Percentiles rank a stretch among this genome's conserved stretches.
phyloP scores from a whole-genome alignment of 1,140 invertebrate species.

The Drosophila sechellia region DNA sequence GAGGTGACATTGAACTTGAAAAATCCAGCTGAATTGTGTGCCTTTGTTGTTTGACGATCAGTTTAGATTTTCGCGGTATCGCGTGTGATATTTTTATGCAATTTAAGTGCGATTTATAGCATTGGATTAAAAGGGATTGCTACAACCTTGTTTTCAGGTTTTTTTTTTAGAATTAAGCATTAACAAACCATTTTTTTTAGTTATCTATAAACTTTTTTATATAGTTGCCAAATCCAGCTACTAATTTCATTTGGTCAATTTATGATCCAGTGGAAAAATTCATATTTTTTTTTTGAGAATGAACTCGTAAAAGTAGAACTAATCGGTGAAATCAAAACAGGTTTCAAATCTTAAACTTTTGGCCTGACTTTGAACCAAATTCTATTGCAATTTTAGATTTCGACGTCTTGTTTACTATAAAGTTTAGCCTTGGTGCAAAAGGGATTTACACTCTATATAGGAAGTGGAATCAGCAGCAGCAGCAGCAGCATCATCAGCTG shows the following conservation, averaged over 20 bases:
- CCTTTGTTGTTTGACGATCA: slow-evolving; percentile 18
- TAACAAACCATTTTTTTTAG: no score
- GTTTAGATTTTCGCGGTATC: slow-evolving; percentile 28
- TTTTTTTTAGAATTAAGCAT: not conserved
- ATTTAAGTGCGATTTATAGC: slow-evolving; percentile 2
- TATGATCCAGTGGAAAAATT: not conserved
- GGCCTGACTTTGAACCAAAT: slow-evolving; percentile 50
- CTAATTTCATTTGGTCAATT: no score
- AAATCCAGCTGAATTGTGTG: slow-evolving; percentile 36
- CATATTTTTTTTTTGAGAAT: not conserved
- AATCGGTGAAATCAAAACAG: not conserved
- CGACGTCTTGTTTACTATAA: not conserved
- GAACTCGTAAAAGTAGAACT: not conserved
- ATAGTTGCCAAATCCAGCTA: no score
- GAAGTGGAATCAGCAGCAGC: slow-evolving; percentile 20
- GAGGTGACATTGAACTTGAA: slow-evolving; percentile 78
- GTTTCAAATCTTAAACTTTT: slow-evolving; percentile 1
- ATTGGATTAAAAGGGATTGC: not conserved
- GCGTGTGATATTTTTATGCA: slow-evolving; percentile 22
- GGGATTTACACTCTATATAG: slow-evolving; percentile 13
- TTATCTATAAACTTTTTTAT: no score
- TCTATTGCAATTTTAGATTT: slow-evolving; percentile 4
- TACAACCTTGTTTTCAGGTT: not conserved
- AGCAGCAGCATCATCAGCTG: slow-evolving; percentile 41
- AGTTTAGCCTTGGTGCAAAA: slow-evolving; percentile 12